Conservation (phyloP, 2,113 vertebrate species). For the Etheostoma cragini region DNA sequence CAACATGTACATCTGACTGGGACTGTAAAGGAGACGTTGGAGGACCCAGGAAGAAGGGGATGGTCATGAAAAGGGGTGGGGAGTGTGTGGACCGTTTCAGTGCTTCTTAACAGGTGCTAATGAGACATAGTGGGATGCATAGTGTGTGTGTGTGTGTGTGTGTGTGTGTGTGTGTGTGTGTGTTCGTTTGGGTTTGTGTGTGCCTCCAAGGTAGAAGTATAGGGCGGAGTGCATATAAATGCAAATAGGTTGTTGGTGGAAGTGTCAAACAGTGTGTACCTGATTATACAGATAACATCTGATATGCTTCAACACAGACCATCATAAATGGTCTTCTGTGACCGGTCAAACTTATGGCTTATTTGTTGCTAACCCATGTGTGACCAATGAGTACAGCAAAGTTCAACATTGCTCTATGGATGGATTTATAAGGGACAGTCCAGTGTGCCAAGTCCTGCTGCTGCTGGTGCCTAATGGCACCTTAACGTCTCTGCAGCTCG, state of each 20-base stretch:
- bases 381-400: background rate
- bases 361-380: background rate
- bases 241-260: slow-evolving; percentile 38
- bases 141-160: background rate
- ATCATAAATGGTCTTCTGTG: background rate
- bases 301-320: background rate
- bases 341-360: background rate
- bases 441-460: background rate
- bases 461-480: slow-evolving; percentile 10
- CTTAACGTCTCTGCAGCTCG: background rate
- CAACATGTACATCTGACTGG: slow-evolving; percentile 43
- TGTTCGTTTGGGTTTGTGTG: background rate
- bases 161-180: no score
- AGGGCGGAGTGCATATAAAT: background rate
- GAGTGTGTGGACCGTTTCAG: slow-evolving; percentile 41
- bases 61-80: slow-evolving; percentile 28
- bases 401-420: background rate
- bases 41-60: slow-evolving; percentile 57
- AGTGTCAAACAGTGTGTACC: slow-evolving; percentile 31
- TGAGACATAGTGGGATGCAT: slow-evolving; percentile 49
- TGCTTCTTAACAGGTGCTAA: slow-evolving; percentile 78
- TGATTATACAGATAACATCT: slow-evolving; percentile 21
- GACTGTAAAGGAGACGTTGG: slow-evolving; percentile 20
- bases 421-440: background rate
- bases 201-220: background rate